Base-by-base conservation (phyloP, 2,888 invertebrate genomes). In the Clitarchus hookeri region DNA sequence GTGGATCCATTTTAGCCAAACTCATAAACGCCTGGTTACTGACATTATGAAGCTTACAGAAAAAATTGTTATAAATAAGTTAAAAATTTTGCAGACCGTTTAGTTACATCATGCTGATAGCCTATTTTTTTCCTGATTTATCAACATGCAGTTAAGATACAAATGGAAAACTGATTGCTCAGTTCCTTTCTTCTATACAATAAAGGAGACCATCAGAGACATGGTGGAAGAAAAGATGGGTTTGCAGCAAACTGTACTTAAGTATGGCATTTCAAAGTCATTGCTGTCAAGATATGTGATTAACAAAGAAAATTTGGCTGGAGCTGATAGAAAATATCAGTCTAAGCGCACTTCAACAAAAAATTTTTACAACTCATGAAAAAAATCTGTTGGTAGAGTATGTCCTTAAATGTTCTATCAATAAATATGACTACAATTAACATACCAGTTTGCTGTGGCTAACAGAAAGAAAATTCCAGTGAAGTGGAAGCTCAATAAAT, bases 271-370 rank as follows among this genome's bases (percentile, higher is more conserved):
- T 80, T 36, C 36, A 12, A 80, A 80, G 44, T 80, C 80, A 36
- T 80, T 26, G 44, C 80, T 80, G 25, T 80, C 80, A 27, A 80
- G 80, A 23, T 80, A 80, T 80, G 80, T 80, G 36, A 80, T 26
- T 11, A 80, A 80, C 13, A 80, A 4, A 80, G 80, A 80, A 16
- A 80, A 80, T 6, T 44, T 80, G 26, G 26, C 80, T 26, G 80
- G 80, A 80, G 44, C 36, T 44, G 44, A 80, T 44, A 23, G 44
- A 12, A 26, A 16, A n/a, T n/a, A 36, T 80, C 80, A 80, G 80
- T 80, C 80, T 6, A 80, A 80, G 44, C 44, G 25, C 44, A 36
- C 80, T 36, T 36, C 80, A 6, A 80, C 27, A n/a, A 13, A 25
- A 80, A 80, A 80, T 80, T 23, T 80, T 80, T 23, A 36, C 80